phyloP scores from a whole-genome alignment of 2,888 invertebrate species.

The Serripes groenlandicus region DNA sequence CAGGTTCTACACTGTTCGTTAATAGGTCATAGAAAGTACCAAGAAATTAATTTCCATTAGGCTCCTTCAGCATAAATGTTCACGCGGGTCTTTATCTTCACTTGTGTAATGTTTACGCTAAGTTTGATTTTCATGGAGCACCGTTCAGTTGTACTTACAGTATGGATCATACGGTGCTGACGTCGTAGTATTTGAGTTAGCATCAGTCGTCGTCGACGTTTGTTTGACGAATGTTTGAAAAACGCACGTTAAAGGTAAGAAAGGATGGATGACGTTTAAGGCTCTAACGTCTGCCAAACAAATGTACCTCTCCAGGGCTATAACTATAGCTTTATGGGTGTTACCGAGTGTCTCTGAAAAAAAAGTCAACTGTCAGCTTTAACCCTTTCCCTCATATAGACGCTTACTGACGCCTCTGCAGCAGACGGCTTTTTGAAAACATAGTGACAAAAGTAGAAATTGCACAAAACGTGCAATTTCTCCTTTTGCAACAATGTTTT shows the following conservation, averaged over 20 bases:
- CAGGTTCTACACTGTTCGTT: too few relatives aligned
- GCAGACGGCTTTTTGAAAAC: background rate
- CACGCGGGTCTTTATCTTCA: too few relatives aligned
- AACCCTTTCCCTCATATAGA: background rate
- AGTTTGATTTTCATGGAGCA: too few relatives aligned
- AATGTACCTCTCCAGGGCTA: background rate
- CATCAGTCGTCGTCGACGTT: background rate
- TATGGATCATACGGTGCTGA: background rate
- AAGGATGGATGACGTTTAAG: background rate
- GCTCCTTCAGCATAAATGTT: too few relatives aligned
- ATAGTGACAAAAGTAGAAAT: background rate
- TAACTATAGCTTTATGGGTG: background rate
- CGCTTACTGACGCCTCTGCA: too few relatives aligned
- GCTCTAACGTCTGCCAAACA: slow-evolving; percentile 8
- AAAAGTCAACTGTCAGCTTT: background rate
- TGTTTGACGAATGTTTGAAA: background rate
- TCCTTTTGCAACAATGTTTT: slow-evolving; percentile 9
- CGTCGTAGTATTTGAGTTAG: background rate
- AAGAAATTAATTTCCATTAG: too few relatives aligned
- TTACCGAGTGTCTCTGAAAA: background rate
- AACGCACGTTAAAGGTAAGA: background rate
- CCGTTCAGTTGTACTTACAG: too few relatives aligned
- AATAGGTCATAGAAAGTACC: too few relatives aligned
- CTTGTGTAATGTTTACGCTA: too few relatives aligned
- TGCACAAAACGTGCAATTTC: background rate